Percentiles rank a stretch among this genome's conserved stretches.
Conservation (phyloP, 2,888 invertebrate species). For the Escarpia spicata region DNA sequence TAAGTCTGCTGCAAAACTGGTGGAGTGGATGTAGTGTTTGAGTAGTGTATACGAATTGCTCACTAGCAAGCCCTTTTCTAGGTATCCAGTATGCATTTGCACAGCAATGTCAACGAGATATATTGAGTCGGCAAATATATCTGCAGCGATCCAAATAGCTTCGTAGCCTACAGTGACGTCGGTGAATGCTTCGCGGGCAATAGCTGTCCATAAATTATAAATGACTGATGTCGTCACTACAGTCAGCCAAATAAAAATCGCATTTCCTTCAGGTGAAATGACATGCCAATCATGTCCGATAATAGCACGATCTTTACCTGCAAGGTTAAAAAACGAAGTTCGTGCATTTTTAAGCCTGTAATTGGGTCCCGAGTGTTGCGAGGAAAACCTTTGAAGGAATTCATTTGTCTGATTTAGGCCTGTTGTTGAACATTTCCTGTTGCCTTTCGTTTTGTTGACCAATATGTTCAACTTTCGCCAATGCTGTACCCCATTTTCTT, state of each 20-base stretch:
- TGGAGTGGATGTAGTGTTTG: constrained; percentile 85
- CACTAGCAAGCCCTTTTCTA: constrained; percentile 94
- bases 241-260: constrained; percentile 95
- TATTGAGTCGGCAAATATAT: constrained; percentile 85
- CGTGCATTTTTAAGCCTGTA: too few species aligned
- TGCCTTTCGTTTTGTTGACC: too few species aligned
- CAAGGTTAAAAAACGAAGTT: too few species aligned
- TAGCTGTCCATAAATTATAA: constrained; percentile 95
- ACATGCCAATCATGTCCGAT: constrained; percentile 62
- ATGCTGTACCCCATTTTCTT: too few species aligned
- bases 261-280: constrained; percentile 94
- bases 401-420: background rate
- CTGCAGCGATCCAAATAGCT: constrained; percentile 65
- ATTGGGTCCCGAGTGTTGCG: background rate
- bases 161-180: constrained; percentile 75
- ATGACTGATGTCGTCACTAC: constrained; percentile 87
- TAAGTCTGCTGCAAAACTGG: constrained; percentile 85
- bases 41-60: constrained; percentile 91
- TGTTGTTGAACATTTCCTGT: too few species aligned
- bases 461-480: too few species aligned
- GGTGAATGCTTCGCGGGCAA: constrained; percentile 92
- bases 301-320: background rate
- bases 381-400: background rate
- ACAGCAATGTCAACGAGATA: constrained; percentile 89
- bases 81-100: constrained; percentile 91